Base-by-base conservation (phyloP, 2,113 vertebrate species). In the Scalopus aquaticus region DNA sequence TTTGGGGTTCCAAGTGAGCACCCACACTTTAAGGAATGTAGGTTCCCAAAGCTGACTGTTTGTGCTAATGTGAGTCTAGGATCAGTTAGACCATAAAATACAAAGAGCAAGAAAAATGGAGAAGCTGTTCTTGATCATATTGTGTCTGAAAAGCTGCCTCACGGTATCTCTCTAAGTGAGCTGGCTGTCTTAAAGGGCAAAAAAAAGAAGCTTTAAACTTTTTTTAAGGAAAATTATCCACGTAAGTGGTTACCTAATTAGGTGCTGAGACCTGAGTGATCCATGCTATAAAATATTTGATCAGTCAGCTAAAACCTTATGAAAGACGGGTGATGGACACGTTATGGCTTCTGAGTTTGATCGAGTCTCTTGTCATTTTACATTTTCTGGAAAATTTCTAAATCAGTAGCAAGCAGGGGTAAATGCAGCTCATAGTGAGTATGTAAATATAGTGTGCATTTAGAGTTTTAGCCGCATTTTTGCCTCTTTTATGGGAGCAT, bases 401-500 rank as follows among this genome's bases (percentile, higher is more conserved):
- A 42, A 26, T 94, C 54, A 51, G 4, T 77, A 80, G n/a, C 28
- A 90, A 28, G 35, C 13, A 70, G 26, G 44, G 58, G 20, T 39
- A 67, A n/a, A 1, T 8, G 9, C 91, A 90, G 51, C 35, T 95
- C 32, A 39, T 62, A 46, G 30, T 32, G 30, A 54, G 28, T 32
- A 44, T 73, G 6, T 42, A 60, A 44, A 87, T 87, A 83, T 69
- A 76, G 16, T 35, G 24, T 37, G 0, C 49, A 64, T 22, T 93
- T 69, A 73, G 32, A 82, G 16, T 84, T 93, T 88, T 64, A 62
- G 46, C 28, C 73, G 86, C 22, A 3, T 72, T 72, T 79, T 79
- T 83, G 26, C 73, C 58, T 83, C 35, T 86, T 64, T 80, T 42
- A 30, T n/a, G 72, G 69, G 49, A 81, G 93, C 93, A 95, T 82